Evolutionary conservation across 2,888 invertebrate genomes (phyloP).

Genomic region (Horisme vitalbata): DNA sequence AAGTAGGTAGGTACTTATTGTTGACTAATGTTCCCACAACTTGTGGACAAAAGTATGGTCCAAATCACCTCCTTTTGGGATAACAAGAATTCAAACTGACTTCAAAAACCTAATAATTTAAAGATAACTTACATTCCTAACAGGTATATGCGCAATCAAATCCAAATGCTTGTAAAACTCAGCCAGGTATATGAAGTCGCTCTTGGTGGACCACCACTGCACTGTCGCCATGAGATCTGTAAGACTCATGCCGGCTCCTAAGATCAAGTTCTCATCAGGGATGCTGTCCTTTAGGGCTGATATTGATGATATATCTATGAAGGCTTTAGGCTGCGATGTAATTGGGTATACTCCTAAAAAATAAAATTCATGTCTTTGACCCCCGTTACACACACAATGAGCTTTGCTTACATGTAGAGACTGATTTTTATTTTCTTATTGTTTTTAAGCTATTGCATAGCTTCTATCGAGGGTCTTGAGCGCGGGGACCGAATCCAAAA

Average conservation of each 20-base stretch:
- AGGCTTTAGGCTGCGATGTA: slow-evolving; percentile 64
- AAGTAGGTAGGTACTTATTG: too few relatives aligned
- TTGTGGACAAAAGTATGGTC: too few relatives aligned
- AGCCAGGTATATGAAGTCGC: slow-evolving; percentile 83
- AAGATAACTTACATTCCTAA: slow-evolving; percentile 87
- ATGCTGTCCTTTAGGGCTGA: slow-evolving; percentile 67
- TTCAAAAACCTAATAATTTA: not conserved
- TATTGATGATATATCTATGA: slow-evolving; percentile 85
- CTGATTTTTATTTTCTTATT: too few relatives aligned
- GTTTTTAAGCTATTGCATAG: too few relatives aligned
- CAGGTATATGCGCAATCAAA: slow-evolving; percentile 87
- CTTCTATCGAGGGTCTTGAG: too few relatives aligned
- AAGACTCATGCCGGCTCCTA: slow-evolving; percentile 84
- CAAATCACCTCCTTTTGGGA: too few relatives aligned
- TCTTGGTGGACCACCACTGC: slow-evolving; percentile 52
- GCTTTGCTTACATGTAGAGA: too few relatives aligned
- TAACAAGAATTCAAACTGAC: too few relatives aligned
- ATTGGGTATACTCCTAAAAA: slow-evolving; percentile 73
- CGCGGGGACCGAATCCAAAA: too few relatives aligned
- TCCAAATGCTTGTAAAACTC: slow-evolving; percentile 85
- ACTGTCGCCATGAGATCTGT: slow-evolving; percentile 80
- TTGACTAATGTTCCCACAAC: too few relatives aligned
- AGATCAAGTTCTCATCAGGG: slow-evolving; percentile 63
- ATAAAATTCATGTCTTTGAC: too few relatives aligned
- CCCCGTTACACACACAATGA: too few relatives aligned